A percentile compares a stretch with the other conserved stretches of the same genome.
Evolutionary conservation across 2,888 invertebrate species (phyloP).

Genomic region (Boloria selene): DNA sequence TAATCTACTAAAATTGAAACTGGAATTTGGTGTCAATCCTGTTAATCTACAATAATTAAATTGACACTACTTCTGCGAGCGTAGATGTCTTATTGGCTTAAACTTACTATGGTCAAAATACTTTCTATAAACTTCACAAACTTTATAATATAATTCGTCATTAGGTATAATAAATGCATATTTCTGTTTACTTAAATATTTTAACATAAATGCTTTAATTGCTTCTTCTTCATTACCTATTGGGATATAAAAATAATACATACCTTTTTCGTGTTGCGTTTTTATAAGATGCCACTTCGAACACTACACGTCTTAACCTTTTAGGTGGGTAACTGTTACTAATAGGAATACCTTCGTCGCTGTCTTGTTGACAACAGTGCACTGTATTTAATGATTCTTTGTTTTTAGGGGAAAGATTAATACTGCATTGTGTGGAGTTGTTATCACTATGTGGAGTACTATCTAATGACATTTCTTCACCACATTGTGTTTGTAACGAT

Average conservation of each 20-base stretch:
- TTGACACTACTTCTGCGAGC: no score
- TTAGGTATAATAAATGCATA: conserved; percentile 29
- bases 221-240: conserved; percentile 1
- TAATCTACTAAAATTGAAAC: not conserved
- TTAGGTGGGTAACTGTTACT: conserved; percentile 3
- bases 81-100: conserved; percentile 22
- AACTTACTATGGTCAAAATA: conserved; percentile 21
- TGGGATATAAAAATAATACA: conserved; percentile 4
- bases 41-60: no score
- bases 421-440: not conserved
- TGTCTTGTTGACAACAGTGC: conserved; percentile 8
- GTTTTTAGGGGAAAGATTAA: not conserved
- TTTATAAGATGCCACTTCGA: conserved; percentile 2
- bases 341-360: conserved; percentile 1
- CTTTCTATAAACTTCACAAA: conserved; percentile 23
- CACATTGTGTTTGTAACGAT: conserved; percentile 15
- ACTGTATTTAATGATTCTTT: conserved; percentile 1
- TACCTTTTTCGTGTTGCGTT: conserved; percentile 3
- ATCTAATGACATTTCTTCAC: conserved; percentile 1
- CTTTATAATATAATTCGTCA: conserved; percentile 28
- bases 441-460: not conserved
- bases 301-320: conserved; percentile 1
- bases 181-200: conserved; percentile 21
- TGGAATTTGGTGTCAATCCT: no score
- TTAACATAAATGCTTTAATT: conserved; percentile 22